Base-by-base conservation (phyloP, 2,888 invertebrate species). In the Toxonevra muliebris region DNA sequence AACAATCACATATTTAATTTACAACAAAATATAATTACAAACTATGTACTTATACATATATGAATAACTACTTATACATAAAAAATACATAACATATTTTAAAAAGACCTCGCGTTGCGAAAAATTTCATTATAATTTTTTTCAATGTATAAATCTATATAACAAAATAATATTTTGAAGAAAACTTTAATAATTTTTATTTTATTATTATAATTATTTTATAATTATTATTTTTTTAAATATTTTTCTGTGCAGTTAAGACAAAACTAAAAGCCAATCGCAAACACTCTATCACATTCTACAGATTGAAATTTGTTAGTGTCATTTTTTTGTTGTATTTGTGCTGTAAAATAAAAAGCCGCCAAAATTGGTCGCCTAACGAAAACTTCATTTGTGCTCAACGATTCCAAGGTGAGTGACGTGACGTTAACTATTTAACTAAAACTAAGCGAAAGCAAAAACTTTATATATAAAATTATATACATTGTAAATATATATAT, bases 291-390 rank as follows among this genome's bases (percentile, higher is more conserved):
- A 2, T 30, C 30, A 30, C 7, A 30, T 30, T 30, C 30, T 30
- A 30, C 30, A 30, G 7, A 30, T 30, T 30, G 30, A 2, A 30
- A 30, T 30, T 30, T 30, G 30, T 30, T 30, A 30, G 30, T 30
- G 30, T 30, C 3, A 30, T 4, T 30, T 30, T n/a, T 30, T 30
- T 30, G 7, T 64, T 58, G 11, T 43, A 50, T 58, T 57, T 17
- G 52, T 59, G 61, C 45, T 69, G 19, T 66, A 30, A 15, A 45
- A 66, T 61, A 69, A 75, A 74, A 80, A 79, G 73, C 78, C 80
- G 82, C 76, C 84, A 84, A 84, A 84, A 84, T 84, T 83, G 84
- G 84, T 79, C 81, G 82, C 73, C 78, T 83, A 79, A 84, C 84
- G 78, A 84, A 82, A 79, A 83, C 83, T 68, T 84, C 84, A 74